phyloP scores from a whole-genome alignment of 1,140 invertebrate genomes.

The Pachypeltis micranthus region DNA sequence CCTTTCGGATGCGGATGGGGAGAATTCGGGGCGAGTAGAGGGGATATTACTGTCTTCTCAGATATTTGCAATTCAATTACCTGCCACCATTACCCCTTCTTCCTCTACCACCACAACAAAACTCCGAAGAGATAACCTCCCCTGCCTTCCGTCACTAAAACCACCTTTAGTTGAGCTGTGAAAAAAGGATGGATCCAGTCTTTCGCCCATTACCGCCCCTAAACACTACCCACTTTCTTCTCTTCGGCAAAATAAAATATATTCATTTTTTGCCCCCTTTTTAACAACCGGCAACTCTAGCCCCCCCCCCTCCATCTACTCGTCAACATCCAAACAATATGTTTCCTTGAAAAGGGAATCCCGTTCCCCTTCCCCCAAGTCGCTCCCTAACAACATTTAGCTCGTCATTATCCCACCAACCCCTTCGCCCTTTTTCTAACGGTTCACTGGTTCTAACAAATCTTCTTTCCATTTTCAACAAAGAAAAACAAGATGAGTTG shows the following conservation, averaged over 20 bases:
- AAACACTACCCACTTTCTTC: neutral
- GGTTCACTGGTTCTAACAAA: too few relatives aligned
- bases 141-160: neutral
- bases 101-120: neutral
- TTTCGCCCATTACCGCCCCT: neutral
- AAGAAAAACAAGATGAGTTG: too few relatives aligned
- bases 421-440: too few relatives aligned
- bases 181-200: neutral
- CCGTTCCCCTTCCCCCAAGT: too few relatives aligned
- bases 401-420: too few relatives aligned
- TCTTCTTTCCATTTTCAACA: too few relatives aligned
- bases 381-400: too few relatives aligned
- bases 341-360: too few relatives aligned
- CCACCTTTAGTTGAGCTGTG: neutral
- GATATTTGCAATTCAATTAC: neutral
- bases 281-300: too few relatives aligned
- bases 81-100: neutral
- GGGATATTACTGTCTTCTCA: neutral
- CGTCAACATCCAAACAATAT: too few relatives aligned
- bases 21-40: neutral
- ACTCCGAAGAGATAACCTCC: too few relatives aligned
- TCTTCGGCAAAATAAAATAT: neutral
- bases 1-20: neutral
- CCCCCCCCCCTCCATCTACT: too few relatives aligned
- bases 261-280: neutral